Evolutionary conservation across 1,140 invertebrate genomes (phyloP).

Genomic region (Bradynema listronoti): DNA sequence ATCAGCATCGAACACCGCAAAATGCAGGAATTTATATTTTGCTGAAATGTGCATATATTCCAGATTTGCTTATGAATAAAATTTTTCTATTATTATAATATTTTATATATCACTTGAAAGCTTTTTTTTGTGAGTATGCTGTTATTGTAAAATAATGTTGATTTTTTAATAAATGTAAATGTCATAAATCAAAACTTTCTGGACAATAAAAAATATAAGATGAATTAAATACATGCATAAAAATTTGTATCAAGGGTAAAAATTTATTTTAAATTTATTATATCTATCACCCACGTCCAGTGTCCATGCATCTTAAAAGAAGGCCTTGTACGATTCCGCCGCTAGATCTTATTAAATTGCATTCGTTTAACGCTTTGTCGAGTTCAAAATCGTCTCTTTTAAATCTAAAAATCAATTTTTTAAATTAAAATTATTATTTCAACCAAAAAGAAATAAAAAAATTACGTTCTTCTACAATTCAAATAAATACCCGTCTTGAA

Average conservation of each 20-base stretch:
- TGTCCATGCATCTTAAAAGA: conserved; percentile 48
- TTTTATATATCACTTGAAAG: neutral
- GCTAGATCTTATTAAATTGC: conserved; percentile 33
- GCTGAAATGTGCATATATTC: conserved; percentile 28
- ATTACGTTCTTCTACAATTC: too few species aligned
- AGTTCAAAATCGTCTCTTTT: conserved; percentile 37
- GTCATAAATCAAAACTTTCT: neutral
- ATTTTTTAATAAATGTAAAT: neutral
- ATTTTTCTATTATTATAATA: neutral
- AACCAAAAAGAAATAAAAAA: too few species aligned
- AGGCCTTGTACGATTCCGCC: conserved; percentile 37
- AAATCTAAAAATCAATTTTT: conserved; percentile 44
- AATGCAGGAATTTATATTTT: conserved; percentile 50
- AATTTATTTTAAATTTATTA: neutral
- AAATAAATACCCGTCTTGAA: too few species aligned
- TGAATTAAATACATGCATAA: neutral
- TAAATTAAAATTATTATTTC: too few species aligned
- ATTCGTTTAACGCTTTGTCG: conserved; percentile 43
- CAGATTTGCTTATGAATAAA: neutral
- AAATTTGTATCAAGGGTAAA: conserved; percentile 6
- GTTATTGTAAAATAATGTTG: conserved; percentile 7
- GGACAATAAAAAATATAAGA: neutral
- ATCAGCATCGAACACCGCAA: conserved; percentile 25
- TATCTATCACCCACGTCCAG: conserved; percentile 37
- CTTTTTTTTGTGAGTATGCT: neutral